These are phyloP conservation scores for Drosophila lutescens DNA, from an alignment of 2,888 invertebrate genomes.

Conservation along the genomic window DNA sequence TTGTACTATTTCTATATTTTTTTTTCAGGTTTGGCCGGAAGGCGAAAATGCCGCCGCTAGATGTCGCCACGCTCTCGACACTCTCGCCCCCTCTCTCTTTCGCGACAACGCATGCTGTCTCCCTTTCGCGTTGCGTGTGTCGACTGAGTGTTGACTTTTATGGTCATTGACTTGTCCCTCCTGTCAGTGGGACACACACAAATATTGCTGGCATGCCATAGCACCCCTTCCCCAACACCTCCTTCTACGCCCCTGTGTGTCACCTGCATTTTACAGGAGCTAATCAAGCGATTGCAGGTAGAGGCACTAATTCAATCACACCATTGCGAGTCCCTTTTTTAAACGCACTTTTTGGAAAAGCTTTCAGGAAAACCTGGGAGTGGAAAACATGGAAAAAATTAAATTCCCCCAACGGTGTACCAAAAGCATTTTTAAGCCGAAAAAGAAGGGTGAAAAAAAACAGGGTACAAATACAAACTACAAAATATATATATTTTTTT, in stretches of 20 bases:
- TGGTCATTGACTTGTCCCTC: constrained; percentile 50
- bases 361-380: background rate
- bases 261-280: constrained; percentile 27
- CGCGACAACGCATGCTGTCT: background rate
- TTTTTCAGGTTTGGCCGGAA: constrained; percentile 43
- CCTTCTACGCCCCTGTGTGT: background rate
- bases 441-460: background rate
- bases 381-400: background rate
- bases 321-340: constrained; percentile 11
- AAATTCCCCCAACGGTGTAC: background rate
- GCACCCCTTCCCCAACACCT: background rate
- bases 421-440: background rate
- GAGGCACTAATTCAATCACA: constrained; percentile 50
- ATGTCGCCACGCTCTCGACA: constrained; percentile 5
- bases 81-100: background rate
- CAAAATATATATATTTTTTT: too few species aligned
- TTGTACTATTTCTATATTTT: constrained; percentile 1
- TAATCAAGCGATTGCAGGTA: constrained; percentile 46
- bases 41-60: constrained; percentile 41
- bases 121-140: constrained; percentile 29
- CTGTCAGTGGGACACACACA: constrained; percentile 23
- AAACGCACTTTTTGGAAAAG: background rate
- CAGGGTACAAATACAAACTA: too few species aligned
- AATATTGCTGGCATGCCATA: constrained; percentile 20
- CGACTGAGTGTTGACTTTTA: constrained; percentile 49